A percentile compares a stretch with the other conserved stretches of the same genome.
These are phyloP conservation scores for Poecilia velifera DNA, from an alignment of 2,797 vertebrate species.

Conservation along the genomic window DNA sequence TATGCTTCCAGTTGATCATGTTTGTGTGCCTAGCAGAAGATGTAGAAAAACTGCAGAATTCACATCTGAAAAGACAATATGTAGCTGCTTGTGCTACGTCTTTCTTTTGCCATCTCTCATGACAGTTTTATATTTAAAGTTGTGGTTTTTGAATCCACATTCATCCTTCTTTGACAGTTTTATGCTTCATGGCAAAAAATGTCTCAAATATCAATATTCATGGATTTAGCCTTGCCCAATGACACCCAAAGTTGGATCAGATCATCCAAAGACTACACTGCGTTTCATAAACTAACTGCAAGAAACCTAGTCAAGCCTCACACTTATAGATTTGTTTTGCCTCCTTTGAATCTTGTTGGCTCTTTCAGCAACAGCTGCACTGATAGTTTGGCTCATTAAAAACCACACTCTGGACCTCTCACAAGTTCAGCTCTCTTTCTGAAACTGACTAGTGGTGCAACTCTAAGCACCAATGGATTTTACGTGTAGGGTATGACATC, in stretches of 20 bases:
- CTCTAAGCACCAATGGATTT: conserved; percentile 21
- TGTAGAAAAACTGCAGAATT: neutral
- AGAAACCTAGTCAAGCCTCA: neutral
- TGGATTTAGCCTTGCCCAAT: neutral
- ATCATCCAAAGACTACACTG: neutral
- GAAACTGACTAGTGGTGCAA: neutral
- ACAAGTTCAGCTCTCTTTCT: neutral
- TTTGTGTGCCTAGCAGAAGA: neutral
- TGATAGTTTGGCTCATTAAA: neutral
- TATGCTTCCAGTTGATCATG: neutral
- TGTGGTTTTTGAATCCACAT: neutral
- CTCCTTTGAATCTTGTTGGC: neutral
- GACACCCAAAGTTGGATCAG: neutral
- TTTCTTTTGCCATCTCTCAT: neutral
- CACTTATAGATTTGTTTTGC: neutral
- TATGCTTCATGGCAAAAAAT: neutral
- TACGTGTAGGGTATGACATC: neutral
- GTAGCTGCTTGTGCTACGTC: neutral
- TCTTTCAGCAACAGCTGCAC: conserved; percentile 12
- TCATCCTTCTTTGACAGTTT: neutral
- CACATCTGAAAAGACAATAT: neutral
- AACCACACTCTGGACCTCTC: neutral
- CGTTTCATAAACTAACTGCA: neutral
- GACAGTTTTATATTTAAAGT: neutral
- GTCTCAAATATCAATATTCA: neutral